These are phyloP conservation scores for Rhopilema esculentum DNA, from an alignment of 30 jellyfish, hydroid and myxozoan species.

Conservation along the genomic window DNA sequence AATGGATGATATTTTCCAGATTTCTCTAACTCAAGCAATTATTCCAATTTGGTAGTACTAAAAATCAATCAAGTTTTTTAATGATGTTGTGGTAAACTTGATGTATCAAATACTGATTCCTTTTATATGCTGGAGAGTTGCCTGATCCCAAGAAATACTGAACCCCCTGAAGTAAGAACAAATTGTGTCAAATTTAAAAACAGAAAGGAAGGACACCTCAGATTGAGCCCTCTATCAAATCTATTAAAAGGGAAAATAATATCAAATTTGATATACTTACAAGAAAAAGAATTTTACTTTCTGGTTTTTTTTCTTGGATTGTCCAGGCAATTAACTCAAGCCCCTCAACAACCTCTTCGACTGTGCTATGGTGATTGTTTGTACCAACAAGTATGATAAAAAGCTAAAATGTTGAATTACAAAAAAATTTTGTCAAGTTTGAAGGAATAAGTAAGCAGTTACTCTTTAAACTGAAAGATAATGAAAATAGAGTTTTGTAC, in stretches of 20 bases:
- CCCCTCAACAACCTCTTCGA: constrained; percentile 91
- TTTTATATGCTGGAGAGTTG: too few species aligned
- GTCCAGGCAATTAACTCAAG: constrained; percentile 87
- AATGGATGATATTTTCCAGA: background rate
- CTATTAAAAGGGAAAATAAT: too few species aligned
- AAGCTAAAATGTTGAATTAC: constrained; percentile 34
- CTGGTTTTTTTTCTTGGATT: constrained; percentile 47
- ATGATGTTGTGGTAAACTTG: background rate
- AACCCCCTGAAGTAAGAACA: too few species aligned
- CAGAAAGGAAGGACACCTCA: too few species aligned
- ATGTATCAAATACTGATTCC: too few species aligned
- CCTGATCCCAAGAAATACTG: too few species aligned
- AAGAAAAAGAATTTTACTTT: constrained; percentile 57
- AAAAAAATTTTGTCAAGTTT: background rate
- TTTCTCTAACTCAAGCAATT: background rate
- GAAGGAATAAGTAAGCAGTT: too few species aligned
- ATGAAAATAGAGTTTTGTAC: too few species aligned
- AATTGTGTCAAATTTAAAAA: too few species aligned
- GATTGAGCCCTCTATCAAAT: too few species aligned
- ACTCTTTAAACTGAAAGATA: too few species aligned
- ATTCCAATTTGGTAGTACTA: background rate
- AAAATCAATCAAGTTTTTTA: background rate
- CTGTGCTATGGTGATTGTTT: constrained; percentile 78
- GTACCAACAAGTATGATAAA: constrained; percentile 90
- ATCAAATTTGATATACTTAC: too few species aligned